Evolutionary conservation across 1,140 invertebrate genomes (phyloP).

Genomic region (Saccostrea glomerata): DNA sequence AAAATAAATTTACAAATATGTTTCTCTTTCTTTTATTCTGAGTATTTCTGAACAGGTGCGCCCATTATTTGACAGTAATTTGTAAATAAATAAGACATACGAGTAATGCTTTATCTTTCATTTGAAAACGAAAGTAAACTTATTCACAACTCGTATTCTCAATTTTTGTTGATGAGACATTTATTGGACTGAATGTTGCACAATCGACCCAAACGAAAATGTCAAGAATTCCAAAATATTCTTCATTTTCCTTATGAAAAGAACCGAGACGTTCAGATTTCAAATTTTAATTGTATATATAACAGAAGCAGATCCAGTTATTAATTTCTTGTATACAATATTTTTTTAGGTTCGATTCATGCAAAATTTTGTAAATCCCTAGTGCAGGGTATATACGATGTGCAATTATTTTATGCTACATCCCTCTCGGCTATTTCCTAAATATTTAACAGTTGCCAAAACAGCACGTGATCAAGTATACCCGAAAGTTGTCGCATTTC

Average conservation of each 20-base stretch:
- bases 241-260: background rate
- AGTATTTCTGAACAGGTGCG: background rate
- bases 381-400: too few species aligned
- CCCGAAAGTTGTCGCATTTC: too few species aligned
- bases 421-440: too few species aligned
- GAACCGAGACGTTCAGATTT: background rate
- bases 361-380: too few species aligned
- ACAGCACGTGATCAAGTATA: too few species aligned
- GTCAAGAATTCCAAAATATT: background rate
- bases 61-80: background rate
- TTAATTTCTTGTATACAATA: too few species aligned
- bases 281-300: too few species aligned
- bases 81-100: background rate
- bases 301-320: too few species aligned
- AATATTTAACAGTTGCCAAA: too few species aligned
- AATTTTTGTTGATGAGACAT: background rate
- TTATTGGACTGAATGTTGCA: background rate
- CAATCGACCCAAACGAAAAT: background rate
- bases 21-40: background rate
- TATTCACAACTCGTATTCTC: background rate
- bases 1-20: background rate
- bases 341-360: too few species aligned
- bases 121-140: constrained; percentile 1
- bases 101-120: background rate
- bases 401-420: too few species aligned